These are phyloP conservation scores for Drosophila ogumai DNA, from an alignment of 1,140 invertebrate species.

Conservation along the genomic window DNA sequence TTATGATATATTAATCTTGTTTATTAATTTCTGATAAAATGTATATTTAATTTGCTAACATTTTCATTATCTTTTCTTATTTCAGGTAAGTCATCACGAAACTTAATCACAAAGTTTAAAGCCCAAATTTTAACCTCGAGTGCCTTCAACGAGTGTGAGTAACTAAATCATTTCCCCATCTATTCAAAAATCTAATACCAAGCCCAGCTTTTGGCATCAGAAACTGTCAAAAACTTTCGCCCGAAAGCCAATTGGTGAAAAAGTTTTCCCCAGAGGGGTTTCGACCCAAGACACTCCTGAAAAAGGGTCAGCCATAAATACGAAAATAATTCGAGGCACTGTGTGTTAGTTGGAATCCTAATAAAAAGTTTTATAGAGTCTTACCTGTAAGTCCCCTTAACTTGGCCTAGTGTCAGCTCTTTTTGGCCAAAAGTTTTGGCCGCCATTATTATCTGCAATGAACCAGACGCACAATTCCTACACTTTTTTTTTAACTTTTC, in stretches of 20 bases:
- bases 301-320: slow-evolving; percentile 74
- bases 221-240: slow-evolving; percentile 65
- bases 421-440: slow-evolving; percentile 56
- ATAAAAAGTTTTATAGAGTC: slow-evolving; percentile 66
- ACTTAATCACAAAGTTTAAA: neutral
- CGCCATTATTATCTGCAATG: slow-evolving; percentile 74
- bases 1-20: no score
- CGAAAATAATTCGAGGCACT: slow-evolving; percentile 71
- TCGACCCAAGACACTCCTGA: slow-evolving; percentile 1
- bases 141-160: slow-evolving; percentile 27
- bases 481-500: slow-evolving; percentile 27
- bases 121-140: neutral
- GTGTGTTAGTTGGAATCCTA: slow-evolving; percentile 53
- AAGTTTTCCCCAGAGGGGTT: slow-evolving; percentile 45
- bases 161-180: slow-evolving; percentile 24
- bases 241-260: slow-evolving; percentile 70
- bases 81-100: slow-evolving; percentile 21
- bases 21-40: neutral
- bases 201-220: slow-evolving; percentile 3
- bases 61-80: neutral
- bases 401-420: slow-evolving; percentile 49
- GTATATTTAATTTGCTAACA: neutral
- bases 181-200: slow-evolving; percentile 37
- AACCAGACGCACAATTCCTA: slow-evolving; percentile 63
- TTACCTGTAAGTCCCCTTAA: slow-evolving; percentile 68